These are phyloP conservation scores for Cebidichthys violaceus DNA, from an alignment of 2,113 vertebrate species.

Conservation along the genomic window DNA sequence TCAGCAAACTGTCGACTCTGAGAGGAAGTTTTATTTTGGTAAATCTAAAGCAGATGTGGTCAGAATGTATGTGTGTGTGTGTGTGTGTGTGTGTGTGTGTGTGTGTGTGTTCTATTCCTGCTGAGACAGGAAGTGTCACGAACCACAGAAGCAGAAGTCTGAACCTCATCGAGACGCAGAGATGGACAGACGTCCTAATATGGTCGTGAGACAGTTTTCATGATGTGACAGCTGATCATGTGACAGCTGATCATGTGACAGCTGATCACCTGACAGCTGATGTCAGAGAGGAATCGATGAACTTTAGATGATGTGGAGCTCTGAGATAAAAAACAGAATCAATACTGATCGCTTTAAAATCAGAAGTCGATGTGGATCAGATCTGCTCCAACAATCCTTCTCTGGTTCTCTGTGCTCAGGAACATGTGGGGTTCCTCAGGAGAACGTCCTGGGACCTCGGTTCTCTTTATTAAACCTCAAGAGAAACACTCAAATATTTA, in stretches of 20 bases:
- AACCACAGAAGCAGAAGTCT: constrained; percentile 6
- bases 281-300: constrained; percentile 7
- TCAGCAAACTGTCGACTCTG: neutral
- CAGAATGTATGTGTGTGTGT: neutral
- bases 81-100: constrained; percentile 4
- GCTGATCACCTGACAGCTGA: constrained; percentile 6
- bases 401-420: neutral
- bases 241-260: constrained; percentile 16
- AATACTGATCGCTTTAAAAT: neutral
- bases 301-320: neutral
- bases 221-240: neutral
- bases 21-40: neutral
- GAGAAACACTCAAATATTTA: too few relatives aligned
- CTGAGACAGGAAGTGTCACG: constrained; percentile 39
- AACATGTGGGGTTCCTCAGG: neutral
- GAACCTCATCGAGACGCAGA: neutral
- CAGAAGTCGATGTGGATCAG: too few relatives aligned
- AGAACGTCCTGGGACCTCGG: neutral
- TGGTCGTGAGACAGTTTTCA: constrained; percentile 12
- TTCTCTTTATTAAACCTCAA: neutral
- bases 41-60: constrained; percentile 16
- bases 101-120: constrained; percentile 41
- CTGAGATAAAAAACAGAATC: neutral
- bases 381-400: too few relatives aligned
- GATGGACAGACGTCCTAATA: constrained; percentile 24